phyloP scores from a whole-genome alignment of 2,113 vertebrate species.

The Sisor rabdophorus region DNA sequence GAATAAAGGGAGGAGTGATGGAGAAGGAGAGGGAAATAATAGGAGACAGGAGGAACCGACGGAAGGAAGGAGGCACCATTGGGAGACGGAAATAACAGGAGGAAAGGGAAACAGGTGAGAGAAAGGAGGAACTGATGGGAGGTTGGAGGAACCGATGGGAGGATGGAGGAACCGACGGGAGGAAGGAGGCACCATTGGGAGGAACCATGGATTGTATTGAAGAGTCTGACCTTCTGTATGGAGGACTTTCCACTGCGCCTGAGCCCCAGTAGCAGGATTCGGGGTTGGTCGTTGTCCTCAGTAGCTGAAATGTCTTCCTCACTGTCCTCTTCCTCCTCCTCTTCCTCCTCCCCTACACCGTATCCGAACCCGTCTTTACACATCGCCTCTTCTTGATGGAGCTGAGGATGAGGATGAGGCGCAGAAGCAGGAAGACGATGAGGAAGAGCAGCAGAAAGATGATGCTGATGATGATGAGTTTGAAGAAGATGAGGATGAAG shows the following conservation, averaged over 20 bases:
- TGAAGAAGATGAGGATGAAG: background rate
- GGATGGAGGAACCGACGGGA: too few relatives aligned
- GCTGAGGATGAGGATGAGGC: background rate
- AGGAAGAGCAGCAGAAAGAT: too few relatives aligned
- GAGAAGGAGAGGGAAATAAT: too few relatives aligned
- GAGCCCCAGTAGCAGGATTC: constrained; percentile 92
- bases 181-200: too few relatives aligned
- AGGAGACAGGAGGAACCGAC: too few relatives aligned
- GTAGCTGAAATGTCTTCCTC: constrained; percentile 74
- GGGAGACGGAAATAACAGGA: too few relatives aligned
- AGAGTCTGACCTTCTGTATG: constrained; percentile 86
- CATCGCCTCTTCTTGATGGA: background rate
- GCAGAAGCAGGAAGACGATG: background rate
- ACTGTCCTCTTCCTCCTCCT: constrained; percentile 77
- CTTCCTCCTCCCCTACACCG: background rate
- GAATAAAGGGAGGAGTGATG: too few relatives aligned
- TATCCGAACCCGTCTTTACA: background rate
- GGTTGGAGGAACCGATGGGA: too few relatives aligned
- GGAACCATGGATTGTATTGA: too few relatives aligned
- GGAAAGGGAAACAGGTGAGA: too few relatives aligned
- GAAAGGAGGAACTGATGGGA: background rate
- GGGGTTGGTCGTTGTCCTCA: constrained; percentile 78
- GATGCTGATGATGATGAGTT: background rate
- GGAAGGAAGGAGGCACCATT: too few relatives aligned
- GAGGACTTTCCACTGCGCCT: constrained; percentile 94